phyloP scores from a whole-genome alignment of 2,797 vertebrate genomes.

The Cuculus canorus region DNA sequence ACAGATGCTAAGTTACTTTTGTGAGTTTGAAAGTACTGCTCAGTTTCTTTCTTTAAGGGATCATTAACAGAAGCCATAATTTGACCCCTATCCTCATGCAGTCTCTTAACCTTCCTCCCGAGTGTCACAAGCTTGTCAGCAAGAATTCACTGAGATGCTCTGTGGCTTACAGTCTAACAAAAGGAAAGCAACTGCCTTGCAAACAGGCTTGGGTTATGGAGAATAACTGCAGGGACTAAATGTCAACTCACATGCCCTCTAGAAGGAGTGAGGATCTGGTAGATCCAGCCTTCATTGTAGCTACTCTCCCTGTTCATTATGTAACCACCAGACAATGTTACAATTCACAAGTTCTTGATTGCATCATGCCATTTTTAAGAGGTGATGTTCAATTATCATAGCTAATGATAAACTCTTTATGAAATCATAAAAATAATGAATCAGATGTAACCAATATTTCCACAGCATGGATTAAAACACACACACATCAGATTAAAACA shows the following conservation, averaged over 20 bases:
- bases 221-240: neutral
- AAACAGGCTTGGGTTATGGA: neutral
- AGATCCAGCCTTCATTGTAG: neutral
- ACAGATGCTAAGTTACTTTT: neutral
- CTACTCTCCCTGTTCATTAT: neutral
- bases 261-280: neutral
- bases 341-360: neutral
- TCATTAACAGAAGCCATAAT: neutral
- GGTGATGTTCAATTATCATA: neutral
- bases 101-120: neutral
- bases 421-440: neutral
- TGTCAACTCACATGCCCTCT: neutral
- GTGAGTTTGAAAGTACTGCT: neutral
- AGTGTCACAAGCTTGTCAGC: neutral
- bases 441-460: neutral
- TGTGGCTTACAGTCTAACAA: neutral
- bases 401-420: neutral
- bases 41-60: neutral
- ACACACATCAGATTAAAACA: neutral
- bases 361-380: neutral
- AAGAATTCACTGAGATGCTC: neutral
- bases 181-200: neutral
- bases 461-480: neutral
- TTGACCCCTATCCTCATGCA: neutral
- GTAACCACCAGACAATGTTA: neutral